phyloP scores from a whole-genome alignment of 2,113 vertebrate species.

The Sardina pilchardus region DNA sequence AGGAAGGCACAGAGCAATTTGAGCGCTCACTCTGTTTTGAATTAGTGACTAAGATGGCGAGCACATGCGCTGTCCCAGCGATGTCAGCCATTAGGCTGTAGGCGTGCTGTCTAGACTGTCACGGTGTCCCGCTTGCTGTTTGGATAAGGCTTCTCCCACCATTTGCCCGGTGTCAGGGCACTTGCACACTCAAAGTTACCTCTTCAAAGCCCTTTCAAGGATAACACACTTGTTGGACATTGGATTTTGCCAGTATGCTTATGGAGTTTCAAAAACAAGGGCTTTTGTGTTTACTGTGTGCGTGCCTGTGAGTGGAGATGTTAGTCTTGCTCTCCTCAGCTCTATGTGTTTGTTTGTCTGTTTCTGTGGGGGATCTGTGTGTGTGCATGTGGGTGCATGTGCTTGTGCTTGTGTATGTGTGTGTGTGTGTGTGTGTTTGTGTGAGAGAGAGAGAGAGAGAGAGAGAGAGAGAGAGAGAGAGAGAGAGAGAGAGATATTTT shows the following conservation, averaged over 20 bases:
- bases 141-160: background rate
- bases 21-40: slow-evolving; percentile 37
- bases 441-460: background rate
- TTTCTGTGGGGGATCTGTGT: background rate
- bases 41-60: slow-evolving; percentile 45
- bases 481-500: too few species aligned
- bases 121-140: slow-evolving; percentile 32
- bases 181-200: background rate
- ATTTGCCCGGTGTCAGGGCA: background rate
- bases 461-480: slow-evolving; percentile 17
- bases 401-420: background rate
- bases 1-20: background rate
- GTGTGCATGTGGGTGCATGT: background rate
- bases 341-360: background rate
- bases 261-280: background rate
- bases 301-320: background rate
- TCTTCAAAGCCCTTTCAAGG: background rate
- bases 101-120: slow-evolving; percentile 49
- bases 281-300: background rate
- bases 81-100: slow-evolving; percentile 21
- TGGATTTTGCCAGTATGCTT: background rate
- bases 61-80: slow-evolving; percentile 47
- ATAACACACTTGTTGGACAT: background rate
- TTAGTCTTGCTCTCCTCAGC: too few species aligned
- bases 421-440: too few species aligned